Conservation (phyloP, 2,888 invertebrate genomes). For the Ceraclea dissimilis region DNA sequence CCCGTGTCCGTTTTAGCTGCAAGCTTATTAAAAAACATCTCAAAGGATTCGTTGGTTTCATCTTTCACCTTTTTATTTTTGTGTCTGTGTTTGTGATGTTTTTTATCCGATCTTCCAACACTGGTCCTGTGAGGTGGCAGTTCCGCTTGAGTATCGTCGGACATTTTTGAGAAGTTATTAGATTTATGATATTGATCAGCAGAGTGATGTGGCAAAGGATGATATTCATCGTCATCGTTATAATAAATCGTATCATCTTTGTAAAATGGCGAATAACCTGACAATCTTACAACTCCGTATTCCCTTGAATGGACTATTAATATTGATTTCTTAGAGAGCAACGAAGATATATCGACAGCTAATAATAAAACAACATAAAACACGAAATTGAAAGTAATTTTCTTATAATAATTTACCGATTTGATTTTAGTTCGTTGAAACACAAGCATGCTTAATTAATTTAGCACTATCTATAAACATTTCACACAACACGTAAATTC, state of each 20-base stretch:
- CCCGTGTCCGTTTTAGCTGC: slow-evolving; percentile 9
- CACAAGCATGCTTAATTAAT: slow-evolving; percentile 9
- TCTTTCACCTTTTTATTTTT: slow-evolving; percentile 19
- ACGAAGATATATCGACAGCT: slow-evolving; percentile 1
- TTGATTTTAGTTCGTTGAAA: slow-evolving; percentile 13
- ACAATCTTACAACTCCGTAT: not conserved
- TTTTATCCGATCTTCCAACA: slow-evolving; percentile 16
- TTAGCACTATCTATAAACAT: not conserved
- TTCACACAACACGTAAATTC: not conserved
- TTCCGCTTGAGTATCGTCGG: too few species aligned
- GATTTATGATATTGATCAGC: too few species aligned
- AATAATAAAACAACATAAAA: slow-evolving; percentile 4
- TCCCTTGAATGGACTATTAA: not conserved
- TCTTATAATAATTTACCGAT: slow-evolving; percentile 7
- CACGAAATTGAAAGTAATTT: slow-evolving; percentile 2
- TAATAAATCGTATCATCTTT: slow-evolving; percentile 13
- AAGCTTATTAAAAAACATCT: slow-evolving; percentile 20
- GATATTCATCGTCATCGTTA: not conserved
- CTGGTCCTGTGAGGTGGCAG: not conserved
- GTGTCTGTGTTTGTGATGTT: slow-evolving; percentile 24
- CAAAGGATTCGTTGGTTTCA: slow-evolving; percentile 17
- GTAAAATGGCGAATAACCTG: slow-evolving; percentile 18
- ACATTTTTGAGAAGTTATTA: too few species aligned
- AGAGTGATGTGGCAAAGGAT: too few species aligned
- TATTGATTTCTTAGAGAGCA: not conserved